Base-by-base conservation (phyloP, 2,113 vertebrate species). In the Aptenodytes forsteri region DNA sequence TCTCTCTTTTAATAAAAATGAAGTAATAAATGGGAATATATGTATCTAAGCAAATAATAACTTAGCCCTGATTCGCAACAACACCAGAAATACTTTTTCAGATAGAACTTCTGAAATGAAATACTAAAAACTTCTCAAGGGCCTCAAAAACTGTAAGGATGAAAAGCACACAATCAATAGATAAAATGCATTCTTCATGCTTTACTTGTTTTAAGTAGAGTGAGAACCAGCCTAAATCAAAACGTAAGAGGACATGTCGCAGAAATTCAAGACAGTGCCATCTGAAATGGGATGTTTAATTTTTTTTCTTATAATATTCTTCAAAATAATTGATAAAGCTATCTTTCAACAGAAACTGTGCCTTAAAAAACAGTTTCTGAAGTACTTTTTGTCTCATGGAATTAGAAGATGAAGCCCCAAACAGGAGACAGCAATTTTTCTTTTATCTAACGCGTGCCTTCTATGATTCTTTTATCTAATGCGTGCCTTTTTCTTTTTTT, bases 361-460 rank as follows among this genome's bases (percentile, higher is more conserved):
- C 10, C 13, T 22, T 32, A 44, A 73, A 86, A 72, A 21, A 9
- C 6, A 38, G 72, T 52, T 91, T 78, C 30, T n/a, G 10, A 87
- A 42, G 11, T 46, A 58, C 20, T 81, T 86, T 65, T 80, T 56
- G 12, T 67, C 32, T 19, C 5, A 1, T 49, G 32, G 21, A 84
- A 36, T 36, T 20, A 56, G 5, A 71, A 66, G 3, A 42, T 5
- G 46, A 22, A 36, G 3, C 11, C 8, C 8, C 29, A 81, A 56
- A 58, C 2, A 18, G 1, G 3, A 65, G 10, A 55, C 2, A n/a
- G 5, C 13, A 30, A 3, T 67, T 65, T 88, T 72, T 91, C 4
- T 56, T 86, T 83, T 46, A 13, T 32, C 6, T 66, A 47, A 50
- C 0, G 1, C 54, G 4, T 3, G 3, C 1, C 2, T 2, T 36